These are phyloP conservation scores for Monochamus alternatus DNA, from an alignment of 2,888 invertebrate genomes.

Conservation along the genomic window DNA sequence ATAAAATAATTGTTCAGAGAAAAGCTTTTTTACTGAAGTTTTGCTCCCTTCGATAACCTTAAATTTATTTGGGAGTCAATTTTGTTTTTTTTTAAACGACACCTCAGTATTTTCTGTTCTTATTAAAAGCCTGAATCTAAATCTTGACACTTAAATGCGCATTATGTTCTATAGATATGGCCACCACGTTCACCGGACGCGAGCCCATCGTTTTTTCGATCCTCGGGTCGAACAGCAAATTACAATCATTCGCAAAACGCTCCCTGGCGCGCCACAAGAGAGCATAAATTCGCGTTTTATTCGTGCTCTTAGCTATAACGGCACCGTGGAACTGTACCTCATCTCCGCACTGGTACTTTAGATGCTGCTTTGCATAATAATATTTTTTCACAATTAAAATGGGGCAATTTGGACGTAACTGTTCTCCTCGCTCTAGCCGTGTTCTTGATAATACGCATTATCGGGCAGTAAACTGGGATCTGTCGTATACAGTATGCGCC, in stretches of 20 bases:
- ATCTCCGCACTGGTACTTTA: conserved; percentile 28
- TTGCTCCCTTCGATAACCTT: no score
- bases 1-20: no score
- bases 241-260: conserved; percentile 36
- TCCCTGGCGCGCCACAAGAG: conserved; percentile 11
- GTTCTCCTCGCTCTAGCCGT: conserved; percentile 25
- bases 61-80: no score
- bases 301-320: conserved; percentile 44
- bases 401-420: conserved; percentile 39
- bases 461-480: conserved; percentile 5
- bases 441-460: conserved; percentile 10
- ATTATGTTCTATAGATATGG: not conserved
- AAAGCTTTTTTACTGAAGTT: no score
- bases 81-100: no score
- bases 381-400: conserved; percentile 35
- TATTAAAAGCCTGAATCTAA: no score
- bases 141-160: no score
- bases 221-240: conserved; percentile 34
- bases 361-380: conserved; percentile 39
- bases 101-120: no score
- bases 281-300: conserved; percentile 39
- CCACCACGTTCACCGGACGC: conserved; percentile 9
- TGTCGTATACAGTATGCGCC: no score
- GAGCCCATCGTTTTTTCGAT: conserved; percentile 9
- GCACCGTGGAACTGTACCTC: conserved; percentile 30